Percentiles rank a stretch among this genome's conserved stretches.
These are phyloP conservation scores for Bryconaethiops microstoma DNA, from an alignment of 2,797 vertebrate genomes.

Conservation along the genomic window DNA sequence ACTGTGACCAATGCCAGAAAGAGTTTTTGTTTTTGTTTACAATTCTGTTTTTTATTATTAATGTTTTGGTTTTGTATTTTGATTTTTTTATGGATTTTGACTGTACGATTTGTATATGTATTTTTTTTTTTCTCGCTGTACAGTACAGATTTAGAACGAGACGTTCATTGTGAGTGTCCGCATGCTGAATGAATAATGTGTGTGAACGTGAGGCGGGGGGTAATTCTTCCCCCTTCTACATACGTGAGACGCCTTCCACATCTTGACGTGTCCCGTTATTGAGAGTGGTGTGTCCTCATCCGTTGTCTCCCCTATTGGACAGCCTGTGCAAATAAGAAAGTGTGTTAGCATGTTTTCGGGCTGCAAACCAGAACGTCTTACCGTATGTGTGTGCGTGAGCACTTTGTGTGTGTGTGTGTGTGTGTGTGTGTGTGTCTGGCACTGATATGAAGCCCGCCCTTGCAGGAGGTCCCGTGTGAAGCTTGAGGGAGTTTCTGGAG, in stretches of 20 bases:
- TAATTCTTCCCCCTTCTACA: conserved; percentile 52
- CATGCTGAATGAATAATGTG: conserved; percentile 88
- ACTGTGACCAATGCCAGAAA: conserved; percentile 93
- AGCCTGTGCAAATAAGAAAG: conserved; percentile 89
- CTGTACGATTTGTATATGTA: conserved; percentile 84
- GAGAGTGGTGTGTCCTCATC: conserved; percentile 86
- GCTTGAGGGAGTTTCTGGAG: conserved; percentile 59
- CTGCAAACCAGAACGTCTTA: conserved; percentile 66
- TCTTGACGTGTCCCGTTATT: conserved; percentile 85
- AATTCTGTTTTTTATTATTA: conserved; percentile 70
- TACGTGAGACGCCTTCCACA: conserved; percentile 77
- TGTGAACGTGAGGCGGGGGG: conserved; percentile 75
- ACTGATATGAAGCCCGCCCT: conserved; percentile 49
- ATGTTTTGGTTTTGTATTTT: conserved; percentile 67
- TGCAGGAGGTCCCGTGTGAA: conserved; percentile 57
- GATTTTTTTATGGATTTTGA: conserved; percentile 68
- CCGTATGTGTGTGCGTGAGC: conserved; percentile 60
- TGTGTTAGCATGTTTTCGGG: conserved; percentile 76
- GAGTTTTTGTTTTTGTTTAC: conserved; percentile 62
- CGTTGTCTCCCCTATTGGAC: conserved; percentile 87
- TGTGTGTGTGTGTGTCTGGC: conserved; percentile 1
- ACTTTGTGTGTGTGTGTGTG: conserved; percentile 7
- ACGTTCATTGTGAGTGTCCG: conserved; percentile 84
- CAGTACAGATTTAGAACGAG: conserved; percentile 85
- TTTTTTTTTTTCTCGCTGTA: conserved; percentile 83